Base-by-base conservation (phyloP, 1,140 invertebrate genomes). In the Linepithema humile region DNA sequence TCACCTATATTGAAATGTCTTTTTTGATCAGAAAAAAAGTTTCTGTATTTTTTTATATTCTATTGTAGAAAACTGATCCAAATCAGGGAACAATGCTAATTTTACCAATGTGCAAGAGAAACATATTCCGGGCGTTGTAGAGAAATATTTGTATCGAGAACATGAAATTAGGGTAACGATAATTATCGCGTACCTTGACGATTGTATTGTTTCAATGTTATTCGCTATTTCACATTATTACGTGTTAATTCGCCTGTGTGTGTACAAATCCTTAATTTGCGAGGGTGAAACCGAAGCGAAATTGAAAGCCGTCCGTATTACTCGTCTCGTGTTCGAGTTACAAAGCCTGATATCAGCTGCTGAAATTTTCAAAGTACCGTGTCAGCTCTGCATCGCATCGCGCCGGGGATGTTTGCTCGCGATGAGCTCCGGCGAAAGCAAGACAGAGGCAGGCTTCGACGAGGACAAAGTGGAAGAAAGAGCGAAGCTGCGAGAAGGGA, bases 391-490 rank as follows among this genome's bases (percentile, higher is more conserved):
- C 57, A 43, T 70, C 55, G 83, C 65, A 65, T 60, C 62, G 45
- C 65, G n/a, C 20, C 35, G 45, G 17, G 64, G 75, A 84, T 84
- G 38, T 69, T 64, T 84, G 65, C 45, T 64, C 77, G 65, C 77
- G 77, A 83, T 86, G 70, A 72, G 20, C 69, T 23, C 12, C 12
- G n/a, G n/a, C 3, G 53, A 20, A 20, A 55, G 48, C 3, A 38
- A 70, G 38, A 55, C 26, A 67, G 29, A 62, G 57, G 26, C 38
- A 50, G 69, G 62, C 45, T 20, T 57, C 23, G 67, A 43, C n/a
- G 64, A 87, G 55, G 72, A 53, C 43, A 23, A 55, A 50, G 35
- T 50, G 64, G 38, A 40, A 72, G 85, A 83, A 87, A 87, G 75
- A 55, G 74, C 64, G 70, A 83, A 43, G 38, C 77, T 86, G 35